Evolutionary conservation across 2,888 invertebrate species (phyloP).

Genomic region (Gastracanthus pulcherrimus): DNA sequence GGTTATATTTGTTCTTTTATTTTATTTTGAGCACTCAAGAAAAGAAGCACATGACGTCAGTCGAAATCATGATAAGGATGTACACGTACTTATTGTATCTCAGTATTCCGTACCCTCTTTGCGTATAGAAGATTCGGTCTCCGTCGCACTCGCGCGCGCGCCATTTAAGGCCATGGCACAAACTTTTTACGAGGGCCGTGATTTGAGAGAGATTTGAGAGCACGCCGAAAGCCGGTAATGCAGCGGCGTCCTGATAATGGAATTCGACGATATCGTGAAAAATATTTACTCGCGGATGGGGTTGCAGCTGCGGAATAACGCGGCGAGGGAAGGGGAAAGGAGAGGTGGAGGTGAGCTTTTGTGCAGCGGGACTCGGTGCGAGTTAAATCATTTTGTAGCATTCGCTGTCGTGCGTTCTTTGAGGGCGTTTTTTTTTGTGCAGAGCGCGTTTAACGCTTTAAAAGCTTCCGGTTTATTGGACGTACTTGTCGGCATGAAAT

Average conservation of each 20-base stretch:
- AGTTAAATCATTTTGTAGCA: conserved; percentile 11
- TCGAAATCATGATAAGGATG: too few relatives aligned
- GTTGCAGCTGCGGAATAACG: too few relatives aligned
- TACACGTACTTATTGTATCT: too few relatives aligned
- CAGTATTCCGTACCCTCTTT: too few relatives aligned
- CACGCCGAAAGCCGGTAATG: conserved; percentile 8
- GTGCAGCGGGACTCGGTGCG: too few relatives aligned
- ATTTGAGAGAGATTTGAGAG: conserved; percentile 10
- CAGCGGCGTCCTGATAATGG: conserved; percentile 4
- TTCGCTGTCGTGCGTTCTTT: neutral
- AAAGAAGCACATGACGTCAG: too few relatives aligned
- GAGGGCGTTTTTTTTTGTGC: conserved; percentile 11
- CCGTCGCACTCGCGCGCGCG: too few relatives aligned
- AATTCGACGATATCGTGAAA: conserved; percentile 25
- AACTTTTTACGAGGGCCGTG: conserved; percentile 14
- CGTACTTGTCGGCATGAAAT: neutral
- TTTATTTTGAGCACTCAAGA: too few relatives aligned
- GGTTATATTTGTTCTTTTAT: too few relatives aligned
- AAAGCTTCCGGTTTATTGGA: neutral
- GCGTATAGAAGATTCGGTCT: too few relatives aligned
- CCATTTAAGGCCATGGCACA: too few relatives aligned
- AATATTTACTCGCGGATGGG: conserved; percentile 13
- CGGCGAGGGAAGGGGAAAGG: too few relatives aligned
- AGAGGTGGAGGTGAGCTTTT: conserved; percentile 14
- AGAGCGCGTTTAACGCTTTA: neutral